Evolutionary conservation across 2,888 invertebrate species (phyloP), one percentile per base, ranked within the genome.

Genomic region (Drosophila mulleri): DNA sequence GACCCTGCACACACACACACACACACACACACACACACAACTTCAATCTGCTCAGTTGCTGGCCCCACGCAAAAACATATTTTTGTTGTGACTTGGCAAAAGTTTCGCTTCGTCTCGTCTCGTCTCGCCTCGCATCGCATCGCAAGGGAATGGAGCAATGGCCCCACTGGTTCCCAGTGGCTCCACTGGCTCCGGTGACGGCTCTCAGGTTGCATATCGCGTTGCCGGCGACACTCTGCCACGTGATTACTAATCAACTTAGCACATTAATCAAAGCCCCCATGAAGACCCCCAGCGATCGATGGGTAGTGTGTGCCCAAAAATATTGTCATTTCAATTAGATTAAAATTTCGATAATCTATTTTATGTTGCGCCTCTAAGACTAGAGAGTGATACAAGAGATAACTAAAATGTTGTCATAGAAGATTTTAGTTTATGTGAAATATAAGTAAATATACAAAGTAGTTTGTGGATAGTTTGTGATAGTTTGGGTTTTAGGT

Each of bases 51-150:
- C 37, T 20, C 32, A 42, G 48, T 56, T 41, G 48, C 42, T 42
- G 63, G 82, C 82, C 82, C 84, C 84, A 83, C 83, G 84, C 83
- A 83, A 73, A 82, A 78, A 26, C 6, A 83, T 84, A 81, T 79
- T 79, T 84, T 64, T 67, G 60, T 59, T 77, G 64, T 79, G 80
- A 82, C 80, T 82, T 71, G 61, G 66, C 78, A 54, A 60, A 67
- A 63, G 59, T 61, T 56, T 54, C 48, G 72, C 47, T 52, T 59
- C 41, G 32, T 16, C 59, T 63, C 39, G 56, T 50, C 48, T 54
- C 68, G 56, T 20, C 56, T 54, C 50, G 45, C 18, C 47, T 41
- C 53, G 47, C 29, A 54, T 48, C 56, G 44, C 29, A 58, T 48
- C 56, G 44, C 29, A 62, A 14, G 47, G 44, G 45, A 23, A 26